These are phyloP conservation scores for Lithobates sylvaticus DNA, from an alignment of 2,797 vertebrate species.

Conservation along the genomic window DNA sequence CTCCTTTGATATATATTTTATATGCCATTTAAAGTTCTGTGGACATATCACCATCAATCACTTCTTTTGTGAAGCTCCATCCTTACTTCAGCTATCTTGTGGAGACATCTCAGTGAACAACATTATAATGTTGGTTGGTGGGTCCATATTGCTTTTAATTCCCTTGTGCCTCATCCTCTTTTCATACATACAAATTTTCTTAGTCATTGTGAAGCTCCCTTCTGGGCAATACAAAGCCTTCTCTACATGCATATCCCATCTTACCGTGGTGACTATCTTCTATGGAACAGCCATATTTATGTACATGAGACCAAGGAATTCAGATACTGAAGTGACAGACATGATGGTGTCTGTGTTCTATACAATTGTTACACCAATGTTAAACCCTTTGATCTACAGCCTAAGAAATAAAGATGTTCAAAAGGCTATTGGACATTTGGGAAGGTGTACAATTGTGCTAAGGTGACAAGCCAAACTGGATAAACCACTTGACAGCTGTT, in stretches of 20 bases:
- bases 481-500: background rate
- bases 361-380: background rate
- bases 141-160: background rate
- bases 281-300: background rate
- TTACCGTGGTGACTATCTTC: slow-evolving; percentile 9
- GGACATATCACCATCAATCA: no score
- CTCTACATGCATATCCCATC: slow-evolving; percentile 5
- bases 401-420: background rate
- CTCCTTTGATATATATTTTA: background rate
- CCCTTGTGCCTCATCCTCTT: background rate
- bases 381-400: background rate
- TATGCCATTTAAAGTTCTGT: no score
- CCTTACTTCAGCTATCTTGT: no score
- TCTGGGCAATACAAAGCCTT: slow-evolving; percentile 15
- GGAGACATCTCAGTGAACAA: no score
- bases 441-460: no score
- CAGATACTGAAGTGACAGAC: background rate
- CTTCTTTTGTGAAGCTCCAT: no score
- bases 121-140: no score
- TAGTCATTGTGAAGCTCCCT: background rate
- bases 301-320: slow-evolving; percentile 5
- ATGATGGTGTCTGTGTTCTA: slow-evolving; percentile 20
- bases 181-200: background rate
- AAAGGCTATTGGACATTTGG: no score
- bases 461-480: background rate